These are phyloP conservation scores for Rhinichthys osculus DNA, from an alignment of 2,797 vertebrate species.

Conservation along the genomic window DNA sequence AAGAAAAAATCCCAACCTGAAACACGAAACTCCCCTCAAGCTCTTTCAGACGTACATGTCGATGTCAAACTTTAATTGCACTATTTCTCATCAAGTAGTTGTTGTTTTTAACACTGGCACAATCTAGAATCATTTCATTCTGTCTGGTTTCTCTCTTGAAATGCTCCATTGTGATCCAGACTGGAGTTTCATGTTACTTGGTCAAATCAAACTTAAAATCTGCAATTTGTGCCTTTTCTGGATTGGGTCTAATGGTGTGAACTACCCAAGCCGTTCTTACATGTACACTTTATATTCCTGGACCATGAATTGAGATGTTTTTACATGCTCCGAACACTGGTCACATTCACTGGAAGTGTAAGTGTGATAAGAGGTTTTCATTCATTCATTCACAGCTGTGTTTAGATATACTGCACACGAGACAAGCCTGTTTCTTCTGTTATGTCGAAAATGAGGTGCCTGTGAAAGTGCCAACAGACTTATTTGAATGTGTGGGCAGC, in stretches of 20 bases:
- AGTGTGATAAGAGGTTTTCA: background rate
- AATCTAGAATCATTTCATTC: background rate
- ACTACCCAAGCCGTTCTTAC: background rate
- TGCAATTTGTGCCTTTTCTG: constrained; percentile 37
- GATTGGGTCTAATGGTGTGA: constrained; percentile 5
- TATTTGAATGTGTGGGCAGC: constrained; percentile 55
- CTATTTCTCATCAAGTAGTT: constrained; percentile 10
- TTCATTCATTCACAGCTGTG: background rate
- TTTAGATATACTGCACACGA: background rate
- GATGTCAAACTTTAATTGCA: constrained; percentile 26
- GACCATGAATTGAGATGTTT: background rate
- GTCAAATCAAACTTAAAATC: background rate
- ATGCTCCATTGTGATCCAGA: background rate
- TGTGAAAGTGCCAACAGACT: constrained; percentile 62
- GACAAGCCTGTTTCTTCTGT: constrained; percentile 24
- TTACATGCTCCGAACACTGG: constrained; percentile 7
- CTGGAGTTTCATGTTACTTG: background rate
- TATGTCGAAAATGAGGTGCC: constrained; percentile 46
- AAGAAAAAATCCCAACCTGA: background rate
- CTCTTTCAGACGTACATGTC: constrained; percentile 4
- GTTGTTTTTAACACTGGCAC: constrained; percentile 13
- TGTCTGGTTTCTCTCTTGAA: background rate
- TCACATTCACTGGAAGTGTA: background rate
- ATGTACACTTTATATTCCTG: constrained; percentile 14
- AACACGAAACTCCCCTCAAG: background rate